A percentile compares a stretch with the other conserved stretches of the same genome.
These are phyloP conservation scores for Leucoma salicis DNA, from an alignment of 2,888 invertebrate genomes.

Conservation along the genomic window DNA sequence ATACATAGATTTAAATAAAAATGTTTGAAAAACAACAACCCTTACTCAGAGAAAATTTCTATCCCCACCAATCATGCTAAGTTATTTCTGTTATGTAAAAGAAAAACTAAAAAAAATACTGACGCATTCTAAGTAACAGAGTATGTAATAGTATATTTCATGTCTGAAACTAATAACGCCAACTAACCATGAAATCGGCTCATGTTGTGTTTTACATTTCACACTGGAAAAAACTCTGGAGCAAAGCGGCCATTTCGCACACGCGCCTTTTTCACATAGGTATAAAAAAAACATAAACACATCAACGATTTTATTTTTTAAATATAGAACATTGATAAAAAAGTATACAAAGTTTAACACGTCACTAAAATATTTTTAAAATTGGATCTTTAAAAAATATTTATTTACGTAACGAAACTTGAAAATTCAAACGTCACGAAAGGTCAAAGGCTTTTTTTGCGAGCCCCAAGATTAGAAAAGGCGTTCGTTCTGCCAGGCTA, in stretches of 20 bases:
- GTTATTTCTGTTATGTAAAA: slow-evolving; percentile 21
- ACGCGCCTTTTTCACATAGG: slow-evolving; percentile 42
- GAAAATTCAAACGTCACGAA: slow-evolving; percentile 35
- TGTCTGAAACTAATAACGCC: slow-evolving; percentile 56
- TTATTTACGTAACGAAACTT: slow-evolving; percentile 37
- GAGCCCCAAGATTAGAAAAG: slow-evolving; percentile 74
- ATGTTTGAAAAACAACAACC: too few species aligned
- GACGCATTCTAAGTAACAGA: slow-evolving; percentile 33
- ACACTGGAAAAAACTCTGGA: slow-evolving; percentile 57
- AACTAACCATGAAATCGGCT: slow-evolving; percentile 78
- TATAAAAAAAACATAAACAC: slow-evolving; percentile 15
- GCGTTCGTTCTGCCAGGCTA: slow-evolving; percentile 74
- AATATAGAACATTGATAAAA: neutral
- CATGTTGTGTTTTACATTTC: slow-evolving; percentile 74
- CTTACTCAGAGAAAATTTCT: slow-evolving; percentile 6
- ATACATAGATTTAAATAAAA: too few species aligned
- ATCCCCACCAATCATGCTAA: slow-evolving; percentile 20
- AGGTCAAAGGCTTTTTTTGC: slow-evolving; percentile 63
- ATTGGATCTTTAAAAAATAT: too few species aligned
- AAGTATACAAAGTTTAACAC: neutral
- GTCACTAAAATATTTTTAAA: neutral
- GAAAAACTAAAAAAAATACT: slow-evolving; percentile 19
- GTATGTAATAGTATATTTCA: too few species aligned
- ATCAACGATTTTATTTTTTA: neutral
- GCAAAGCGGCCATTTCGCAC: slow-evolving; percentile 63